phyloP scores from a whole-genome alignment of 2,113 vertebrate genomes.

The Thalassoma bifasciatum region DNA sequence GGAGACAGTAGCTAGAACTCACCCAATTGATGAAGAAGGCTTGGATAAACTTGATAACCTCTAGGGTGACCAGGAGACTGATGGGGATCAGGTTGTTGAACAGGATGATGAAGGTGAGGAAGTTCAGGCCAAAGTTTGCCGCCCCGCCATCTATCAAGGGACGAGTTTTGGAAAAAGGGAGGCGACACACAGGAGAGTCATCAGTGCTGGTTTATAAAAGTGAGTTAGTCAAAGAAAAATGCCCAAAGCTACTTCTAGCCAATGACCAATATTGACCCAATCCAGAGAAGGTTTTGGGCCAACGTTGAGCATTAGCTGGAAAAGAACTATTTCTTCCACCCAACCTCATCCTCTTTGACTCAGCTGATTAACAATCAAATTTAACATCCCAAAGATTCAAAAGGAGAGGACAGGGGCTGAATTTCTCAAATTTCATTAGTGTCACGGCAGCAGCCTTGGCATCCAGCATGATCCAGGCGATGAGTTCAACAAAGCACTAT shows the following conservation, averaged over 20 bases:
- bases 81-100: conserved; percentile 99
- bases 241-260: conserved; percentile 75
- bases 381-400: conserved; percentile 70
- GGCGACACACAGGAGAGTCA: conserved; percentile 63
- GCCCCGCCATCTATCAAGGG: conserved; percentile 91
- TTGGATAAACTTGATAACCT: conserved; percentile 99
- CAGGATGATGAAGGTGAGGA: conserved; percentile 99
- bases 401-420: conserved; percentile 65
- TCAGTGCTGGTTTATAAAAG: conserved; percentile 43
- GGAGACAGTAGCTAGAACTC: conserved; percentile 68
- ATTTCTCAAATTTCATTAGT: conserved; percentile 69
- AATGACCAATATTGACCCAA: conserved; percentile 78
- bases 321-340: conserved; percentile 74
- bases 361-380: conserved; percentile 72
- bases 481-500: conserved; percentile 81
- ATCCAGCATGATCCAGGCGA: conserved; percentile 84
- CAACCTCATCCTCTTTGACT: conserved; percentile 74
- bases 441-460: conserved; percentile 81
- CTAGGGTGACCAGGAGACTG: conserved; percentile 96
- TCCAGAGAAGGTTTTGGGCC: conserved; percentile 49
- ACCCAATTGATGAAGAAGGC: conserved; percentile 99
- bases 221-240: conserved; percentile 55
- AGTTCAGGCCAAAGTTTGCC: conserved; percentile 97
- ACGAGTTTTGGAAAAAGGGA: conserved; percentile 73
- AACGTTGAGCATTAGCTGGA: conserved; percentile 78